These are phyloP conservation scores for Myodes glareolus DNA, from an alignment of 2,113 vertebrate genomes.

Conservation along the genomic window DNA sequence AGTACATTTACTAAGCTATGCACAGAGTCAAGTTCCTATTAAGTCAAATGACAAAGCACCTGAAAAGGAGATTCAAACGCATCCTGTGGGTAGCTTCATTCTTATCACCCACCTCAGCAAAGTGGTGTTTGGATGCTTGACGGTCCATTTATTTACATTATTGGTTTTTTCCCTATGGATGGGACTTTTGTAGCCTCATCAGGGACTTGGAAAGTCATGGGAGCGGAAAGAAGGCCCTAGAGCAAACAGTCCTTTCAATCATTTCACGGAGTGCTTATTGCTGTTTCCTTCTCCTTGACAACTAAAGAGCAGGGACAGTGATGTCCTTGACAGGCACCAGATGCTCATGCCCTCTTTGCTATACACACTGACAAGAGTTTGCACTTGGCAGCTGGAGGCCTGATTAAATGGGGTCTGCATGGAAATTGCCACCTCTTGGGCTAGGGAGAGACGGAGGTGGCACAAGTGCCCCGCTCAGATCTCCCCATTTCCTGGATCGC, in stretches of 20 bases:
- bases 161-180: neutral
- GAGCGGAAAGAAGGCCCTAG: neutral
- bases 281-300: neutral
- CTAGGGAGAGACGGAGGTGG: neutral
- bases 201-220: neutral
- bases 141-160: neutral
- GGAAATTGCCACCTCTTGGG: neutral
- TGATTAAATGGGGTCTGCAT: neutral
- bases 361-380: neutral
- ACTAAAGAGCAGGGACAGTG: neutral
- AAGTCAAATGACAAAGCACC: neutral
- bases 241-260: conserved; percentile 7
- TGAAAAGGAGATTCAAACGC: neutral
- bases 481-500: neutral
- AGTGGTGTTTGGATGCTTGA: neutral
- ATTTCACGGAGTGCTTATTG: neutral
- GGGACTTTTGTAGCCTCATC: neutral
- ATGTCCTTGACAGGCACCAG: neutral
- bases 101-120: neutral
- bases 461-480: neutral
- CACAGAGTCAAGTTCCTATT: neutral
- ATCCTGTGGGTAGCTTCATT: neutral
- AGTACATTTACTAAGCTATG: neutral
- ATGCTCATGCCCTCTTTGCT: neutral
- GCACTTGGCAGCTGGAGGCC: neutral